phyloP scores from a whole-genome alignment of 2,797 vertebrate genomes.

The Lindbergichthys nudifrons region DNA sequence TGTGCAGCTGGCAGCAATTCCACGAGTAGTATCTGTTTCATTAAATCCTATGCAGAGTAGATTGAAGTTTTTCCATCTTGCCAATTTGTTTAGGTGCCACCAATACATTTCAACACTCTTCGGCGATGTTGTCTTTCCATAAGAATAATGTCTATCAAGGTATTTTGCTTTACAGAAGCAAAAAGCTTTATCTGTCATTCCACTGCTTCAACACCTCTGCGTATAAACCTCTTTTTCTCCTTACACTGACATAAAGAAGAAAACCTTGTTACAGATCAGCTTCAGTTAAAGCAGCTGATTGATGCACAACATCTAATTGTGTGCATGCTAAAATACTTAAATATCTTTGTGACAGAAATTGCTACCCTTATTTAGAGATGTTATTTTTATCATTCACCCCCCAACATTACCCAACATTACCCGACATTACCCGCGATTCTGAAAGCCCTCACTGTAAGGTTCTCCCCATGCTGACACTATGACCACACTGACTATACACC shows the following conservation, averaged over 20 bases:
- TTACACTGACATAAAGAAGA: slow-evolving; percentile 2
- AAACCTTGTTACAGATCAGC: slow-evolving; percentile 3
- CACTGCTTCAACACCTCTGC: neutral
- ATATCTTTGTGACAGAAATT: slow-evolving; percentile 7
- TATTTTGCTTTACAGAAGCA: slow-evolving; percentile 25
- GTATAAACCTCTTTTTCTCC: neutral
- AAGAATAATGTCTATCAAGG: slow-evolving; percentile 21
- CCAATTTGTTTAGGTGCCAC: slow-evolving; percentile 51
- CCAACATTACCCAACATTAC: neutral
- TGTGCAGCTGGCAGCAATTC: slow-evolving; percentile 66
- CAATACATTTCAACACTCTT: slow-evolving; percentile 55
- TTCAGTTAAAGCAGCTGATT: neutral
- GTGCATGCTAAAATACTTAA: slow-evolving; percentile 9
- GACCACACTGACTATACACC: slow-evolving; percentile 7
- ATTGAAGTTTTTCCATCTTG: slow-evolving; percentile 58
- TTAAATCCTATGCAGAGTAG: slow-evolving; percentile 63
- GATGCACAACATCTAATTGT: neutral
- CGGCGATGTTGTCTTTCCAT: slow-evolving; percentile 25
- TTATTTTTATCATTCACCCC: neutral
- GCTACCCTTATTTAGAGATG: slow-evolving; percentile 1
- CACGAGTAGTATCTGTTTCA: slow-evolving; percentile 64
- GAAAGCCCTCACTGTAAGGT: slow-evolving; percentile 30
- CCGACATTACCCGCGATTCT: neutral
- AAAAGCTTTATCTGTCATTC: slow-evolving; percentile 14
- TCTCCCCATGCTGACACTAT: slow-evolving; percentile 26